Evolutionary conservation across 2,113 vertebrate genomes (phyloP).

Genomic region (Dipodomys merriami): DNA sequence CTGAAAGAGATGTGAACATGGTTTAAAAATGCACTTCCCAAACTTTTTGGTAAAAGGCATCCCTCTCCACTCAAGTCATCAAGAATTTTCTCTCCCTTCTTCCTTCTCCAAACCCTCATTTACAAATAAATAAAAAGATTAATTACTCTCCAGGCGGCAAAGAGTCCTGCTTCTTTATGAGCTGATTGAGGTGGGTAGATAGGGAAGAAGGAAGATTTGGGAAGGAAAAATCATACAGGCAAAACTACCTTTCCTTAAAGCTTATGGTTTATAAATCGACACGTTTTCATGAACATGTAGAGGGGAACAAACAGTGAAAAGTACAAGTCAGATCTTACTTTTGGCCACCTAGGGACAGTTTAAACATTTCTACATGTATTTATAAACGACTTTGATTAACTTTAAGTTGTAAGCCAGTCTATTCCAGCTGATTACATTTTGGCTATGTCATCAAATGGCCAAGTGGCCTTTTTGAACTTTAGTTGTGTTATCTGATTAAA

Average conservation of each 20-base stretch:
- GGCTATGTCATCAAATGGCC: constrained; percentile 20
- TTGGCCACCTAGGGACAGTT: neutral
- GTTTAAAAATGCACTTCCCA: constrained; percentile 10
- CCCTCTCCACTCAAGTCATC: neutral
- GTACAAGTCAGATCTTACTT: neutral
- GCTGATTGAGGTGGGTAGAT: neutral
- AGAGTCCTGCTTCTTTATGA: neutral
- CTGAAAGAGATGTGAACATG: constrained; percentile 29
- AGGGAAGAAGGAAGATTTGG: neutral
- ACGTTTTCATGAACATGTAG: constrained; percentile 24
- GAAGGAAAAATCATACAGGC: neutral
- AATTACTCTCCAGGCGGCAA: neutral
- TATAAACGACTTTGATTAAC: constrained; percentile 18
- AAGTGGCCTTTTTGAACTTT: constrained; percentile 28
- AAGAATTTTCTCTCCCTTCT: constrained; percentile 10
- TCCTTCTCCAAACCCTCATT: neutral
- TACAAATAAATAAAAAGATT: neutral
- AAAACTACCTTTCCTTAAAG: neutral
- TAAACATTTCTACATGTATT: neutral
- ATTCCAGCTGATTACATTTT: constrained; percentile 25
- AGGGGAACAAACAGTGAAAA: constrained; percentile 11
- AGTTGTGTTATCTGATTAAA: constrained; percentile 47
- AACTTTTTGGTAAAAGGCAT: constrained; percentile 29
- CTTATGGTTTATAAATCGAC: constrained; percentile 37
- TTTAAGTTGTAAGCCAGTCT: constrained; percentile 33